Base-by-base conservation (phyloP, 2,797 vertebrate genomes). In the Meda fulgida region DNA sequence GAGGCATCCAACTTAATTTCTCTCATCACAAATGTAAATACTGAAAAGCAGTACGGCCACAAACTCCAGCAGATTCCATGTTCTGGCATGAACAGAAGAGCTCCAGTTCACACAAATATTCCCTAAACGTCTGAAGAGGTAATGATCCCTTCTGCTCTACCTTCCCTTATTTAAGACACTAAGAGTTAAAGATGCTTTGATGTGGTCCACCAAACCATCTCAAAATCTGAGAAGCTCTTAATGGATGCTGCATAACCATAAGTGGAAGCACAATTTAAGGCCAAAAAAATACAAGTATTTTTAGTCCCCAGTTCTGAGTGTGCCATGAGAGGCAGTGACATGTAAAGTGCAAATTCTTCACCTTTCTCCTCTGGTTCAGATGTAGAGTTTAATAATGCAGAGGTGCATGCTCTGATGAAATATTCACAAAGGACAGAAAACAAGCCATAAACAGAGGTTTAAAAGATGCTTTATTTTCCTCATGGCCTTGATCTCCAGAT, bases 351-450 rank as follows among this genome's bases (percentile, higher is more conserved):
- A 67, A 76, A 72, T 80, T 48, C n/a, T 76, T 87, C 72, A 77
- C 31, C 60, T 75, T 58, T 77, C 80, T 77, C 19, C 18, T 76
- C 58, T 48, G 46, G 55, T 78, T 83, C 34, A 38, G 58, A 81
- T 31, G 78, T 55, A 40, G 65, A 60, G 18, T 55, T 84, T 76
- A 78, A 85, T 88, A 83, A 86, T 72, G 84, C 83, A 88, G 26
- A 69, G 36, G 71, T 34, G 31, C 78, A 71, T 48, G 63, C 66
- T 60, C 58, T n/a, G 75, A 89, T 87, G 23, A 83, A 87, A 82
- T 85, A 87, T 86, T 88, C 29, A 86, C 79, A 78, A 48, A 84
- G 31, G 46, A 75, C 46, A 69, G n/a, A 83, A 76, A 75, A 48
- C 60, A 51, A 46, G 58, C 31, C 71, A 76, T 66, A 69, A 43